Conservation (phyloP, 2,888 invertebrate genomes). For the Hymenopus coronatus region DNA sequence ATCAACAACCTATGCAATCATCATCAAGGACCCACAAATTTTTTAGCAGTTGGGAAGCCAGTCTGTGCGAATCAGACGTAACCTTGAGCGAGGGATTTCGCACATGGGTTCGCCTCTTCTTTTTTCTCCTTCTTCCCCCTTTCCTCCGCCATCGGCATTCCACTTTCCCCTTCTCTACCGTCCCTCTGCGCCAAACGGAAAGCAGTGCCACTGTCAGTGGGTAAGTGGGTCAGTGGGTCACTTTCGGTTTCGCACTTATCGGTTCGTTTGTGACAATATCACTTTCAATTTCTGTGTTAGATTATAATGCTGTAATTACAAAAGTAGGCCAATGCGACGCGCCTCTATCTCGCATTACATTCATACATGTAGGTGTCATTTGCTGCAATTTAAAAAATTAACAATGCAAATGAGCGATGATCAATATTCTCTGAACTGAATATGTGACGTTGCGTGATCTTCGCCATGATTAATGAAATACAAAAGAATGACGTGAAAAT, state of each 20-base stretch:
- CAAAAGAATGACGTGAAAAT: too few species aligned
- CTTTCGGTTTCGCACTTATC: constrained; percentile 39
- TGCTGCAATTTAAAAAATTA: not conserved
- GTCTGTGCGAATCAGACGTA: not conserved
- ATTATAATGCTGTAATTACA: constrained; percentile 46
- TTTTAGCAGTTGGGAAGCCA: not conserved
- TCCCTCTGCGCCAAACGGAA: constrained; percentile 39
- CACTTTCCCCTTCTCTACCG: not conserved
- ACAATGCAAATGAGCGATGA: not conserved
- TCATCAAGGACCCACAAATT: not conserved
- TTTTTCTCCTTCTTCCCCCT: not conserved
- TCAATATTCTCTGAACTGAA: too few species aligned
- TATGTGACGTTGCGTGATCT: too few species aligned
- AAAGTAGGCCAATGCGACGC: constrained; percentile 29
- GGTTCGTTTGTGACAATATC: constrained; percentile 41
- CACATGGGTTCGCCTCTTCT: not conserved
- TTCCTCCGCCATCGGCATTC: not conserved
- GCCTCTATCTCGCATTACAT: not conserved
- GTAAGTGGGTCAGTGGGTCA: constrained; percentile 67
- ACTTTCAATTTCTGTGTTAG: constrained; percentile 40
- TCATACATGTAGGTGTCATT: not conserved
- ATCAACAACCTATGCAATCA: too few species aligned
- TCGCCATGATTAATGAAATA: too few species aligned
- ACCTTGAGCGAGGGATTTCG: not conserved
- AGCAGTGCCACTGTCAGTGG: constrained; percentile 56